These are phyloP conservation scores for Pampusana beccarii DNA, from an alignment of 2,113 vertebrate species.

Conservation along the genomic window DNA sequence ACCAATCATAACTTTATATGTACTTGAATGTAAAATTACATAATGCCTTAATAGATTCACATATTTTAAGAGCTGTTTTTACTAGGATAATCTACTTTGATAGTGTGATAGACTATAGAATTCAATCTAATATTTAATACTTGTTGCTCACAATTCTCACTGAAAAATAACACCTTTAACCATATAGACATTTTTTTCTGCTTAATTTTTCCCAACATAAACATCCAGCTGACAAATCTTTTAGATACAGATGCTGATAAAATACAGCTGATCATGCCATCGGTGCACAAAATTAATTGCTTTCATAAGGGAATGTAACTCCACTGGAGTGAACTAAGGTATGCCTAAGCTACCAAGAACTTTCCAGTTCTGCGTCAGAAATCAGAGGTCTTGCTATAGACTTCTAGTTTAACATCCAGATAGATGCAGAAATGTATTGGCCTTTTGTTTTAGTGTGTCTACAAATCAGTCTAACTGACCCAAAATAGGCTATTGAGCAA, in stretches of 20 bases:
- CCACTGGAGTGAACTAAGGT: neutral
- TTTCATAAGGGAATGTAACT: neutral
- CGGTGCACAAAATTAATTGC: neutral
- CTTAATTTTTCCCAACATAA: neutral
- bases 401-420: neutral
- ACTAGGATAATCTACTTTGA: neutral
- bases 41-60: neutral
- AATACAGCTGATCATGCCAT: neutral
- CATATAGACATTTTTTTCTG: neutral
- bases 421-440: neutral
- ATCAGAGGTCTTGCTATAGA: neutral
- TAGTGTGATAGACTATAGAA: neutral
- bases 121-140: neutral
- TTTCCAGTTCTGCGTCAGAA: neutral
- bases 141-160: neutral
- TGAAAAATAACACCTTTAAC: neutral
- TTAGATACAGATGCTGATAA: neutral
- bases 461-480: neutral
- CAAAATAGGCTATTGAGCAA: neutral
- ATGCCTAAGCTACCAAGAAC: neutral
- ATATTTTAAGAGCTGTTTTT: neutral
- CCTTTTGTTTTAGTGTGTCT: neutral
- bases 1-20: fast-evolving
- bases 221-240: neutral
- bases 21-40: neutral